Evolutionary conservation across 2,797 vertebrate species (phyloP), one percentile per base, ranked within the genome.

Genomic region (Fundulus diaphanus): DNA sequence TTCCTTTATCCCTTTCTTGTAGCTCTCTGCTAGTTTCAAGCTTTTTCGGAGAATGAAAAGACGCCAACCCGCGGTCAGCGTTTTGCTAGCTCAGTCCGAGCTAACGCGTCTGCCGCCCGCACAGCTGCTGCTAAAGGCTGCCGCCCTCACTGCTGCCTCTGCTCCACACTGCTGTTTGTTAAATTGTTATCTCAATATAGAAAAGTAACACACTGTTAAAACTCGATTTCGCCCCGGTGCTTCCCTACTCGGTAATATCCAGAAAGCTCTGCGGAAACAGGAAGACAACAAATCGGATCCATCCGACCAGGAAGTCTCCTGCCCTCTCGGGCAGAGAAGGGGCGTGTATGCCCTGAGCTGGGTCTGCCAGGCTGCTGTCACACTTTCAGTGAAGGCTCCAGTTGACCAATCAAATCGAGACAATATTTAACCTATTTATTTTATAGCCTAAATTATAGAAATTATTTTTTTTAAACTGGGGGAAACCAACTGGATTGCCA

Each of bases 291-390:
- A 66, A 76, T 49, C 79, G 20, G 49, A 75, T 54, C 72, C 69
- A 81, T 68, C 76, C 70, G 86, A 93, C 87, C 88, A 92, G 93
- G 93, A 94, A 94, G 92, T 93, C 72, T 20, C 8, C 29, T 9
- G 31, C 27, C 15, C n/a, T 7, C 12, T 4, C 2, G 9, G 9
- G 4, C 0, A 0, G 15, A 0, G 1, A 0, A 0, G 1, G 54
- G 18, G 48, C 1, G 0, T 0, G 0, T 5, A 0, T 9, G 16
- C 85, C 88, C 90, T 76, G 74, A 1, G 65, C 7, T 0, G 0
- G 0, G 85, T 51, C 90, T 92, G 0, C 0, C 86, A 92, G 89
- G 90, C 9, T 63, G 27, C 29, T 22, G n/a, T 13, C n/a, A 57
- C 12, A 13, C 20, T 22, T 15, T 22, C 15, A 37, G 1, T 35